Percentiles rank a stretch among this genome's conserved stretches.
These are phyloP conservation scores for Nipponia nippon DNA, from an alignment of 2,113 vertebrate genomes.

Conservation along the genomic window DNA sequence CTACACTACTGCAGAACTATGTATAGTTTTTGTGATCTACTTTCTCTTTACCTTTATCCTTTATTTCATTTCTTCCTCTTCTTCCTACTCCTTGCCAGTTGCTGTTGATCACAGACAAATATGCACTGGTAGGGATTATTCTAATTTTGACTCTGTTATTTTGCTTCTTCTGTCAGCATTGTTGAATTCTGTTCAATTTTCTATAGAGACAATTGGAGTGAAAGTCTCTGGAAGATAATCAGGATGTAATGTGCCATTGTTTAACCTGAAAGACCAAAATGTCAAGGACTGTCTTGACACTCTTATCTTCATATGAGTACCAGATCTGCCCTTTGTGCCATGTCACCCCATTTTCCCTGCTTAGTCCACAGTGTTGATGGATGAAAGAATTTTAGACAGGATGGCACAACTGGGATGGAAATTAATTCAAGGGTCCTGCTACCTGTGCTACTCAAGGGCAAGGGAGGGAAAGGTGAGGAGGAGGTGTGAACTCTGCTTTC, in stretches of 20 bases:
- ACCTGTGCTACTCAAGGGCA: background rate
- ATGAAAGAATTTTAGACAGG: background rate
- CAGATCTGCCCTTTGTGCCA: background rate
- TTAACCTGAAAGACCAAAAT: background rate
- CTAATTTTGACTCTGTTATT: background rate
- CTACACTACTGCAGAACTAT: background rate
- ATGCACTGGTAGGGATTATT: background rate
- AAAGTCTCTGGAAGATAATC: background rate
- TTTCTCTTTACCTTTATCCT: background rate
- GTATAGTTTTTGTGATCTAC: background rate
- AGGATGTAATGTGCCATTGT: background rate
- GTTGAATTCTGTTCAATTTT: background rate
- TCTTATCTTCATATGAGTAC: background rate
- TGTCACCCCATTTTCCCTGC: background rate
- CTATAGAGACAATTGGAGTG: background rate
- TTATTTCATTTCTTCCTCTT: background rate
- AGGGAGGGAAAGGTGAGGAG: background rate
- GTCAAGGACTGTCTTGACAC: background rate
- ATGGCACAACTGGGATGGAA: background rate
- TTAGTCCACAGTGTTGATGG: background rate
- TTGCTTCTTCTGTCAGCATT: background rate
- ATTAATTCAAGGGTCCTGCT: background rate
- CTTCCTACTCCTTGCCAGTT: background rate
- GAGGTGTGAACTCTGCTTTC: background rate
- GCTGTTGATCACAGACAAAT: background rate